Conservation (phyloP, 2,888 invertebrate species). For the Harpalus rufipes region DNA sequence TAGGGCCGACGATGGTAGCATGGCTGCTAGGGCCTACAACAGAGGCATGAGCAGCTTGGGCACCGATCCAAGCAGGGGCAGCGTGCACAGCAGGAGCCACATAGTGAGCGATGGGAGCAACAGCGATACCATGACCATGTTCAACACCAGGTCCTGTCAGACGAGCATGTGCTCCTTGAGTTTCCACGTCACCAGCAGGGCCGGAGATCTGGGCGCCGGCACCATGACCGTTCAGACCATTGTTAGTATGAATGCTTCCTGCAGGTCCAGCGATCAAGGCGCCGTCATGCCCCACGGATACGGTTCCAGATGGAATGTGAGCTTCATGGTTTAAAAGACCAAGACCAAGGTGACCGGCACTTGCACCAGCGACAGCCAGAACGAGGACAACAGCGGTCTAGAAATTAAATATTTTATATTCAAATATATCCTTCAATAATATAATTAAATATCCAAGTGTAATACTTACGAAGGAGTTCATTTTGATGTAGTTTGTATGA, state of each 20-base stretch:
- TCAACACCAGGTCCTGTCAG: background rate
- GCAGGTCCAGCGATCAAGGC: slow-evolving; percentile 12
- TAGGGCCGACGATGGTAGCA: background rate
- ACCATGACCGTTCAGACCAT: slow-evolving; percentile 9
- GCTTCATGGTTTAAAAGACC: background rate
- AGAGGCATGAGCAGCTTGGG: background rate
- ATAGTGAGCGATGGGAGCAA: background rate
- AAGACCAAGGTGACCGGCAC: background rate
- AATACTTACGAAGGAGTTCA: slow-evolving; percentile 20
- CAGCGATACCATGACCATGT: background rate
- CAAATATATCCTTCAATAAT: background rate
- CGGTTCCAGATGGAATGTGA: slow-evolving; percentile 67
- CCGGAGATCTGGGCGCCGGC: slow-evolving; percentile 72
- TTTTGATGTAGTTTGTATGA: slow-evolving; percentile 10
- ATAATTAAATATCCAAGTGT: background rate
- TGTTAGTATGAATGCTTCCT: slow-evolving; percentile 4
- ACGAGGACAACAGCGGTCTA: slow-evolving; percentile 7
- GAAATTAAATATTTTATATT: background rate
- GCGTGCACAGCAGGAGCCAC: background rate
- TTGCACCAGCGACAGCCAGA: background rate
- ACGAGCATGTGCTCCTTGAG: slow-evolving; percentile 69
- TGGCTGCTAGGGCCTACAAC: background rate
- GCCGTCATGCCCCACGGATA: slow-evolving; percentile 68
- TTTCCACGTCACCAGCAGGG: slow-evolving; percentile 71
- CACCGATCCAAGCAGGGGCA: background rate